Evolutionary conservation across 2,888 invertebrate genomes (phyloP).

Genomic region (Pseudolycoriella hygida): DNA sequence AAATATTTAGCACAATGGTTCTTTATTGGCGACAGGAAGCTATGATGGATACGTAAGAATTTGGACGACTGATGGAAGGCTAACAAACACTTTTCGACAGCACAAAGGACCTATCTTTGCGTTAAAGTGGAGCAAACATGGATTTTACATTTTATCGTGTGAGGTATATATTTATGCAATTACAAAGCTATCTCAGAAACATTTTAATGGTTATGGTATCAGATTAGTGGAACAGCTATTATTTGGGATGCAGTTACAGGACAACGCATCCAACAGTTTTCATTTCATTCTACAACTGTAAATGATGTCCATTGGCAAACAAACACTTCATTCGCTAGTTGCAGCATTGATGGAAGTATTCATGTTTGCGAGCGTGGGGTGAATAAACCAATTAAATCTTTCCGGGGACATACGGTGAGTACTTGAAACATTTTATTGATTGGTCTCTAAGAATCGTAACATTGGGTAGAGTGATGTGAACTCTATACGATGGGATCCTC

Average conservation of each 20-base stretch:
- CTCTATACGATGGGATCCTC: constrained; percentile 99
- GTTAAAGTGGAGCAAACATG: constrained; percentile 96
- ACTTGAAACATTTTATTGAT: not conserved
- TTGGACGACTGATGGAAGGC: constrained; percentile 89
- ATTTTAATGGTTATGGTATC: too few relatives aligned
- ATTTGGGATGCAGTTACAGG: constrained; percentile 99
- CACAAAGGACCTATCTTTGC: constrained; percentile 99
- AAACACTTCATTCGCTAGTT: constrained; percentile 89
- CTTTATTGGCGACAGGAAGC: constrained; percentile 88
- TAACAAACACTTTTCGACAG: constrained; percentile 89
- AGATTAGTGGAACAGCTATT: constrained; percentile 71
- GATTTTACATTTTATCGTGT: constrained; percentile 94
- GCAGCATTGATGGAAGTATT: constrained; percentile 96
- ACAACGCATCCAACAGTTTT: constrained; percentile 96
- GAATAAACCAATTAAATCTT: constrained; percentile 42
- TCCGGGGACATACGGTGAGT: too few relatives aligned
- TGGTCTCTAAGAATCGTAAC: constrained; percentile 1
- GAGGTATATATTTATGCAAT: constrained; percentile 42
- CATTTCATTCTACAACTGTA: constrained; percentile 94
- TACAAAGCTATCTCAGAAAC: too few relatives aligned
- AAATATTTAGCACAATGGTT: constrained; percentile 65
- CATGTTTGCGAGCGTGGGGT: constrained; percentile 89
- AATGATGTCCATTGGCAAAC: constrained; percentile 98
- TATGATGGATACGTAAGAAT: constrained; percentile 98
- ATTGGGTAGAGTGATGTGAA: constrained; percentile 84